Conservation (phyloP, 2,888 invertebrate genomes). For the Temnothorax unifasciatus region DNA sequence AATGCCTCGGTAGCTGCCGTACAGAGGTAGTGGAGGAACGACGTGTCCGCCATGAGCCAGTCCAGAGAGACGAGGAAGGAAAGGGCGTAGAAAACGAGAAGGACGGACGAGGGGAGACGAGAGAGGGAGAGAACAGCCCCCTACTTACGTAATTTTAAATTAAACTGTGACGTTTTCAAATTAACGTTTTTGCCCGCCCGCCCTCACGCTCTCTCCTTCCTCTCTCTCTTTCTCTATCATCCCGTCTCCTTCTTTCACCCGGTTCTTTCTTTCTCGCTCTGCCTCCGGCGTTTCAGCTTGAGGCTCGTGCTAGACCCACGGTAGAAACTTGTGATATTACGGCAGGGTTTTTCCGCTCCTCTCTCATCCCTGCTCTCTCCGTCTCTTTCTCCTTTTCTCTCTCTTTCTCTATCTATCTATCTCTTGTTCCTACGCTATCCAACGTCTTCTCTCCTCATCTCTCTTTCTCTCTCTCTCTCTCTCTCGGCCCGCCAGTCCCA, state of each 20-base stretch:
- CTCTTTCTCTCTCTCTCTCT: slow-evolving; percentile 52
- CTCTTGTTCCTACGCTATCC: slow-evolving; percentile 32
- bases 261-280: slow-evolving; percentile 61
- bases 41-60: slow-evolving; percentile 43
- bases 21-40: slow-evolving; percentile 43
- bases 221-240: slow-evolving; percentile 47
- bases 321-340: slow-evolving; percentile 86
- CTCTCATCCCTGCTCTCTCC: slow-evolving; percentile 27
- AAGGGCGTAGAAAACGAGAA: slow-evolving; percentile 69
- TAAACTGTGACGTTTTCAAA: slow-evolving; percentile 86
- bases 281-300: slow-evolving; percentile 77
- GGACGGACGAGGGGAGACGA: slow-evolving; percentile 57
- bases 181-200: slow-evolving; percentile 85
- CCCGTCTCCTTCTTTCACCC: slow-evolving; percentile 32
- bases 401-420: slow-evolving; percentile 44
- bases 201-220: slow-evolving; percentile 63
- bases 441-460: slow-evolving; percentile 27
- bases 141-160: slow-evolving; percentile 86
- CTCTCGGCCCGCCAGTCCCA: slow-evolving; percentile 42
- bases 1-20: slow-evolving; percentile 67
- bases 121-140: slow-evolving; percentile 73
- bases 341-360: slow-evolving; percentile 82
- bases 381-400: slow-evolving; percentile 6
- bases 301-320: slow-evolving; percentile 78
- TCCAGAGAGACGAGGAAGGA: slow-evolving; percentile 41